Evolutionary conservation across 1,140 invertebrate species (phyloP), one percentile per base, ranked within the genome.

Genomic region (Drosophila quadrilineata): DNA sequence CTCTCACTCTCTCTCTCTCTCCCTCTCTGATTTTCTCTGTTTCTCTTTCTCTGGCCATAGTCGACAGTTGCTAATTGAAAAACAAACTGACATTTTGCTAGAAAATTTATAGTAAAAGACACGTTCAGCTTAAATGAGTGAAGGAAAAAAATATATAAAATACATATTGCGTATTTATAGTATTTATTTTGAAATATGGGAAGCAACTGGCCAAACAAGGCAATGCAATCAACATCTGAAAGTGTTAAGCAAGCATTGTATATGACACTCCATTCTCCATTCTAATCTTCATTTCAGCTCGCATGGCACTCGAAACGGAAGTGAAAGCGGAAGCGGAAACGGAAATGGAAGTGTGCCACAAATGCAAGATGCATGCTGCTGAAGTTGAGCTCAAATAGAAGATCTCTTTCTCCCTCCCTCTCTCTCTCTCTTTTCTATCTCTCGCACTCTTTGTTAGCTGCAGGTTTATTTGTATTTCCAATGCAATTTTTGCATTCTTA

Each of bases 221-320:
- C 50, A 63, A 57, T 84, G 77, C 77, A 84, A 84, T 84, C 77
- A 84, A 64, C 73, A 58, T 41, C 43, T 62, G 62, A 68, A 75
- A 84, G 77, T 84, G 77, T 85, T 84, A 68, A 77, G 77, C 79
- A 85, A 84, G 77, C 74, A 85, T 84, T 84, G 73, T 84, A 79
- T 48, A 77, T 84, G 77, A 85, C 77, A 85, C 62, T 53, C n/a
- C n/a, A n/a, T n/a, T n/a, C n/a, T n/a, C n/a, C n/a, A n/a, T n/a
- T n/a, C n/a, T n/a, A n/a, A n/a, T n/a, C n/a, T n/a, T n/a, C n/a
- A n/a, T n/a, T n/a, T n/a, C n/a, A n/a, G n/a, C n/a, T n/a, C n/a
- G n/a, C n/a, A n/a, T n/a, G n/a, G n/a, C n/a, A n/a, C n/a, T n/a
- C n/a, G n/a, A n/a, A n/a, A n/a, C n/a, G n/a, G n/a, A n/a, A n/a